Base-by-base conservation (phyloP, 1,140 invertebrate genomes). In the Pseudomyrmex dendroicus region DNA sequence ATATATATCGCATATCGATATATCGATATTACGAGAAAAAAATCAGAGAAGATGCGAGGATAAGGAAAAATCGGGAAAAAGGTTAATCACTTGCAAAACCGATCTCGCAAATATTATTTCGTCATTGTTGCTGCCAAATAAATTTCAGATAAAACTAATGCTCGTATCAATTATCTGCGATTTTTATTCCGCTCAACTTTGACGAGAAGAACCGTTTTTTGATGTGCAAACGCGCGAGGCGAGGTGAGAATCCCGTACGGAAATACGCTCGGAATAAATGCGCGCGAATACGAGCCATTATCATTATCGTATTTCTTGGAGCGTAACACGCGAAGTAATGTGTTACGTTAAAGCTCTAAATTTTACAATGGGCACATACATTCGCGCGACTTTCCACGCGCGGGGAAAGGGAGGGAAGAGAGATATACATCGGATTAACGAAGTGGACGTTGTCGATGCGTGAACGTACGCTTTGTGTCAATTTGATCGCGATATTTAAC, bases 281-380 rank as follows among this genome's bases (percentile, higher is more conserved):
- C 25, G 13, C 61, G 48, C 15, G 44, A n/a, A 46, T 12, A 52
- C n/a, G 25, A 66, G 61, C 25, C 2, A 5, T 57, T 63, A 52
- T 62, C 15, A 17, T 77, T 56, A 67, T 57, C 20, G 64, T 46
- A 48, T 68, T 46, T 68, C 1, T 12, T 48, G 9, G 20, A 68
- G 15, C 35, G 20, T 57, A 48, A 68, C 35, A 7, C 64, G n/a
- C 44, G 44, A 78, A 78, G 57, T 68, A 35, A 77, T 17, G 52
- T 50, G 48, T 70, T 59, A 68, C 44, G 9, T 46, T 35, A 70
- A 70, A 48, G 48, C 7, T 5, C 0, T 7, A 52, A 12, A 68
- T 57, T 46, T 12, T 48, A 48, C 22, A 46, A 35, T n/a, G 44
- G 46, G 2, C 25, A 25, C 25, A 25, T 25, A 17, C 57, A 17